Evolutionary conservation across 2,888 invertebrate genomes (phyloP).

Genomic region (Nephrotoma guestfalica): DNA sequence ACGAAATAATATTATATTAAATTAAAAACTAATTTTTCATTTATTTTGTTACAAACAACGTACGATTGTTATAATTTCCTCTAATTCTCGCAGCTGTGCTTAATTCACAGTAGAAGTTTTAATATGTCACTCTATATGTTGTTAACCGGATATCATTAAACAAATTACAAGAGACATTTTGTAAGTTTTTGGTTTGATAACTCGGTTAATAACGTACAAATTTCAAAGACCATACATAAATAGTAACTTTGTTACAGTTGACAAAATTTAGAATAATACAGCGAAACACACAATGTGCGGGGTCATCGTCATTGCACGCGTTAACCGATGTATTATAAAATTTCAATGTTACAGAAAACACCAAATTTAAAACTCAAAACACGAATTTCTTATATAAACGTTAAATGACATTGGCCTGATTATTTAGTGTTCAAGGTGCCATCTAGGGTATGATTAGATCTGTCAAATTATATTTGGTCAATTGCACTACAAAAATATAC

Average conservation of each 20-base stretch:
- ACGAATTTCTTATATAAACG: not conserved
- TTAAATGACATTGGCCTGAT: not conserved
- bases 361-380: not conserved
- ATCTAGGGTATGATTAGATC: not conserved
- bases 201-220: not conserved
- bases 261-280: not conserved
- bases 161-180: not conserved
- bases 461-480: not conserved
- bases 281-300: not conserved
- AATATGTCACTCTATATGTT: not conserved
- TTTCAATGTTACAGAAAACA: not conserved
- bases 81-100: not conserved
- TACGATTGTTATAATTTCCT: not conserved
- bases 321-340: not conserved
- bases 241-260: not conserved
- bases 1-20: not conserved
- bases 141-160: not conserved
- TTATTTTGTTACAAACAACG: not conserved
- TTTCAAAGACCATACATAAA: not conserved
- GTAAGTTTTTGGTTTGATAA: not conserved
- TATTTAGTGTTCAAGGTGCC: not conserved
- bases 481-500: not conserved
- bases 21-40: not conserved
- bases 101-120: not conserved
- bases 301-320: not conserved